Conservation (phyloP, 2,888 invertebrate genomes). For the Epirrita christyi region DNA sequence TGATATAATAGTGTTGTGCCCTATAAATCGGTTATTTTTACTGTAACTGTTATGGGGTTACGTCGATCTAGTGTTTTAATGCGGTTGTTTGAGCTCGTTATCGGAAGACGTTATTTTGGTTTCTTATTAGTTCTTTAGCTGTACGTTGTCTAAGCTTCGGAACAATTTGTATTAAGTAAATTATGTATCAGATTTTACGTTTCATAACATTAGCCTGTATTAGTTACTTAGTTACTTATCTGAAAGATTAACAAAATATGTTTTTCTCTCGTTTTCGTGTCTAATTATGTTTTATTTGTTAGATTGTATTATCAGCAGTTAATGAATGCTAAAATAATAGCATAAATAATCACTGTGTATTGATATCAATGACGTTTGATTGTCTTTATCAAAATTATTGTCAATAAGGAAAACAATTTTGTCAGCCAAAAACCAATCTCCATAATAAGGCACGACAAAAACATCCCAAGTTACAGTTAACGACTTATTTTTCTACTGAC, state of each 20-base stretch:
- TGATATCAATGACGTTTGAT: constrained; percentile 6
- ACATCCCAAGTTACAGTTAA: constrained; percentile 20
- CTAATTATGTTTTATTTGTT: not conserved
- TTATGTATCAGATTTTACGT: too few relatives aligned
- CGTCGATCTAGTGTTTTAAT: constrained; percentile 37
- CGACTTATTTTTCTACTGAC: constrained; percentile 30
- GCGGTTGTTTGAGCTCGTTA: constrained; percentile 25
- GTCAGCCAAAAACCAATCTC: constrained; percentile 19
- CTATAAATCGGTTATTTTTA: constrained; percentile 43
- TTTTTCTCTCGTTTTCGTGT: too few relatives aligned
- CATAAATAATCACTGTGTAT: constrained; percentile 13
- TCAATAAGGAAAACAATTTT: constrained; percentile 26
- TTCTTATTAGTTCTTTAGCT: constrained; percentile 24
- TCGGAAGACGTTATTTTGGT: constrained; percentile 22
- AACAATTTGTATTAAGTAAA: not conserved
- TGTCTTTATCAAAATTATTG: constrained; percentile 10
- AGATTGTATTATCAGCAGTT: not conserved
- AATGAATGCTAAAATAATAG: not conserved
- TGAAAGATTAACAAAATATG: too few relatives aligned
- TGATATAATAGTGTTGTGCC: constrained; percentile 43
- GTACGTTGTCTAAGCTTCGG: constrained; percentile 15
- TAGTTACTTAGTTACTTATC: too few relatives aligned
- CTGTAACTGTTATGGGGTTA: constrained; percentile 34
- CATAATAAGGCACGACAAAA: constrained; percentile 19
- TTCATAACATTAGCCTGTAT: too few relatives aligned